A percentile compares a stretch with the other conserved stretches of the same genome.
Conservation (phyloP, 2,888 invertebrate species). For the Spisula subtruncata region DNA sequence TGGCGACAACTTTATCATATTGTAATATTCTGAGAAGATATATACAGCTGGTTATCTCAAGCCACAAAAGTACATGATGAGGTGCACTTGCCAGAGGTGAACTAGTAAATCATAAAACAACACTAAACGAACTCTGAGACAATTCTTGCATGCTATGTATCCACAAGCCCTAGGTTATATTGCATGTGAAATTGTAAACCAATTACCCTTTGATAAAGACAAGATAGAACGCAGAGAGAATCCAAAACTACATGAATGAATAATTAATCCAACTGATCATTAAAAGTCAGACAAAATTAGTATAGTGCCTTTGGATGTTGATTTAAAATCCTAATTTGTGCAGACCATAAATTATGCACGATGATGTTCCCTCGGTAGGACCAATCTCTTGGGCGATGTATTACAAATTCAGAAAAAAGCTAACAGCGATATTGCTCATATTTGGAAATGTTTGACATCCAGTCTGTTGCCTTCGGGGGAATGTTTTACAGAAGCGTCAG, state of each 20-base stretch:
- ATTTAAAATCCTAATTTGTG: constrained; percentile 24
- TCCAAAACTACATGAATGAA: background rate
- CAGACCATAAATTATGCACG: constrained; percentile 6
- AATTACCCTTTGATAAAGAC: constrained; percentile 12
- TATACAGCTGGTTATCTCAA: too few relatives aligned
- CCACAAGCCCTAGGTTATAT: background rate
- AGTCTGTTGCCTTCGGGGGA: constrained; percentile 9
- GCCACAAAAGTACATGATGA: too few relatives aligned
- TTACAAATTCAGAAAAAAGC: background rate
- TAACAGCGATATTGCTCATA: background rate
- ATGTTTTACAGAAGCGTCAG: constrained; percentile 11
- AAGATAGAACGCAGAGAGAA: background rate
- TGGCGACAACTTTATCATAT: too few relatives aligned
- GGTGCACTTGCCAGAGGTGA: too few relatives aligned
- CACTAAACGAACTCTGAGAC: too few relatives aligned
- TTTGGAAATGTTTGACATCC: background rate
- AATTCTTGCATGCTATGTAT: too few relatives aligned
- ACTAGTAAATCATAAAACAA: too few relatives aligned
- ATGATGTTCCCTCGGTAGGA: background rate
- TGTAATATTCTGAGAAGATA: too few relatives aligned
- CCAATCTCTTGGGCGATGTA: background rate
- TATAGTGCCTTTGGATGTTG: constrained; percentile 12
- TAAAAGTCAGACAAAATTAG: constrained; percentile 13
- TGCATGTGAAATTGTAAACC: too few relatives aligned
- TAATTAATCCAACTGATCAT: background rate